Conservation (phyloP, 2,888 invertebrate genomes). For the Mimumesa dahlbomi region DNA sequence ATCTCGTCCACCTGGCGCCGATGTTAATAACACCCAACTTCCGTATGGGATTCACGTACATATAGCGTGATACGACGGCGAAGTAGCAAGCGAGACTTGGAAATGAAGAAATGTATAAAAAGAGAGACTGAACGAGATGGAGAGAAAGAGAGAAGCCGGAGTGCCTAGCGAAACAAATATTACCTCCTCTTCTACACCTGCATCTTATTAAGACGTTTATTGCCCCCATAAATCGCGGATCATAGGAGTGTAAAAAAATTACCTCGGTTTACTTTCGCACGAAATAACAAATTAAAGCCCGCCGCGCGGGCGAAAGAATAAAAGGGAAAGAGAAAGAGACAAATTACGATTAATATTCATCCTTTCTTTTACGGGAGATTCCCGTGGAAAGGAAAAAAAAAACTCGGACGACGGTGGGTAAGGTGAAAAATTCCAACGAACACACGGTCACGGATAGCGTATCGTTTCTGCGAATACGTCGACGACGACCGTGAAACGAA, state of each 20-base stretch:
- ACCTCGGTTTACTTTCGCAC: background rate
- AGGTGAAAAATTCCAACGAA: no score
- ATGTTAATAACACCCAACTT: conserved; percentile 32
- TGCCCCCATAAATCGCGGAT: conserved; percentile 28
- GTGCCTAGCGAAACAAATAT: background rate
- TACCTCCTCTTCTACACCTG: background rate
- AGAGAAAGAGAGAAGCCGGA: no score
- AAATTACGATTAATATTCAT: no score
- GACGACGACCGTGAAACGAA: background rate
- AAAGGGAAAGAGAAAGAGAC: no score
- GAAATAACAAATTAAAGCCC: no score
- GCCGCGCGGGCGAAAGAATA: no score
- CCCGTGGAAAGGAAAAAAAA: no score
- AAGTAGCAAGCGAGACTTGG: background rate
- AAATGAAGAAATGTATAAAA: background rate
- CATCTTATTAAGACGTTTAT: conserved; percentile 29
- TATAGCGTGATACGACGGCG: background rate
- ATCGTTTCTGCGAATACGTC: no score
- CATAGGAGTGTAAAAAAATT: conserved; percentile 1
- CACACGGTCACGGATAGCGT: no score
- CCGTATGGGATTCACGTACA: conserved; percentile 29
- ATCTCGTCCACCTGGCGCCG: conserved; percentile 40
- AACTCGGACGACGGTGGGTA: no score
- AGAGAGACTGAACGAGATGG: background rate
- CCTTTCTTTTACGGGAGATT: no score